These are phyloP conservation scores for Lota lota DNA, from an alignment of 2,113 vertebrate species.

Conservation along the genomic window DNA sequence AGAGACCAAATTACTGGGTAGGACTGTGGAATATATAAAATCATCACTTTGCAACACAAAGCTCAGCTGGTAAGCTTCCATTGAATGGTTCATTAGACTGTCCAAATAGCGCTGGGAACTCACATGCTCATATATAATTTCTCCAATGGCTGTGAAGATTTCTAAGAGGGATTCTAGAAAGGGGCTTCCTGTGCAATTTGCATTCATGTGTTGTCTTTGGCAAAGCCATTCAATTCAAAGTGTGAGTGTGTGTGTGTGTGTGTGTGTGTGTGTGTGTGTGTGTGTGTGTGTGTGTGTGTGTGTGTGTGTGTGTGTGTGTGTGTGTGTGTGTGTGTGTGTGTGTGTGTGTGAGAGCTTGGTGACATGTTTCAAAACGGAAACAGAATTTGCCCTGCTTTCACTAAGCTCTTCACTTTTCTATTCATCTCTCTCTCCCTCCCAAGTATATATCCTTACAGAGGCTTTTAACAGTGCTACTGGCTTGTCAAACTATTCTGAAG, in stretches of 20 bases:
- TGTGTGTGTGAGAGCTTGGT: slow-evolving; percentile 13
- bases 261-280: too few relatives aligned
- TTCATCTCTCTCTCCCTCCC: slow-evolving; percentile 27
- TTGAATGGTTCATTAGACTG: slow-evolving; percentile 45
- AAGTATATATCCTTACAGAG: slow-evolving; percentile 54
- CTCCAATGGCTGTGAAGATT: slow-evolving; percentile 25
- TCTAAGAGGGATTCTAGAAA: slow-evolving; percentile 40
- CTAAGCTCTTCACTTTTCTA: too few relatives aligned
- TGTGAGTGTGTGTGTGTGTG: not conserved
- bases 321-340: slow-evolving; percentile 13
- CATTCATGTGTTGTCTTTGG: slow-evolving; percentile 51
- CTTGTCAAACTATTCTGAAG: slow-evolving; percentile 50
- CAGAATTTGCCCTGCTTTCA: not conserved
- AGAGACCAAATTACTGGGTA: not conserved
- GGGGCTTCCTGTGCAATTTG: slow-evolving; percentile 49
- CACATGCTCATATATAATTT: slow-evolving; percentile 18
- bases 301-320: slow-evolving; percentile 3
- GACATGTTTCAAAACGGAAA: slow-evolving; percentile 41
- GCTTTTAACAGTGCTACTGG: slow-evolving; percentile 32
- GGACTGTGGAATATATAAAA: not conserved
- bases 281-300: not conserved
- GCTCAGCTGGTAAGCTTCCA: slow-evolving; percentile 18
- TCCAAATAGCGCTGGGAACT: slow-evolving; percentile 2
- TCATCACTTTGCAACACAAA: slow-evolving; percentile 16
- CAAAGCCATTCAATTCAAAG: slow-evolving; percentile 25